Conservation (phyloP, 1,140 invertebrate genomes). For the Nasonia longicornis region DNA sequence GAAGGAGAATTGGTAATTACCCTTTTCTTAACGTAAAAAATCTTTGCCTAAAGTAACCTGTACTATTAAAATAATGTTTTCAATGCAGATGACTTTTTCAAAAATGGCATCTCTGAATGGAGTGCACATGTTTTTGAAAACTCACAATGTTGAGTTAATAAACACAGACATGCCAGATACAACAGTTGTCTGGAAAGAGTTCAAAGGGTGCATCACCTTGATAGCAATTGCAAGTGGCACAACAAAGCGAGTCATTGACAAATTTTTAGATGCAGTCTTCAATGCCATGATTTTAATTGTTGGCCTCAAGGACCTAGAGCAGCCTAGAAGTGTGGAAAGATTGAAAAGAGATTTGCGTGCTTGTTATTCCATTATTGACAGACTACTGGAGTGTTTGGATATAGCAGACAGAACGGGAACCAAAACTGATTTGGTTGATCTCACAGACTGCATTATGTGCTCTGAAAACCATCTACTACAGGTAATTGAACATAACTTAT, state of each 20-base stretch:
- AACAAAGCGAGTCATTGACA: slow-evolving; percentile 73
- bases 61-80: not conserved
- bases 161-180: slow-evolving; percentile 78
- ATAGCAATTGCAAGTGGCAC: slow-evolving; percentile 77
- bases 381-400: slow-evolving; percentile 79
- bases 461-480: slow-evolving; percentile 80
- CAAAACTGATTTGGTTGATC: slow-evolving; percentile 74
- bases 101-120: slow-evolving; percentile 85
- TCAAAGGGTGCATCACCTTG: slow-evolving; percentile 74
- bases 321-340: slow-evolving; percentile 81
- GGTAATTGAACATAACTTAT: slow-evolving; percentile 65
- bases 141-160: slow-evolving; percentile 76
- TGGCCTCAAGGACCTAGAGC: slow-evolving; percentile 82
- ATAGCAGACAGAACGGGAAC: slow-evolving; percentile 72
- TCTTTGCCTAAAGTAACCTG: not conserved
- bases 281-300: slow-evolving; percentile 81
- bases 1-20: slow-evolving; percentile 73
- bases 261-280: slow-evolving; percentile 79
- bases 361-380: slow-evolving; percentile 80
- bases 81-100: slow-evolving; percentile 80
- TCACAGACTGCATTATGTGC: slow-evolving; percentile 76
- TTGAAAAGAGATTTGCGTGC: slow-evolving; percentile 83
- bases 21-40: slow-evolving; percentile 18
- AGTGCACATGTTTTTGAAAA: slow-evolving; percentile 86
- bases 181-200: slow-evolving; percentile 82